Conservation (phyloP, 1,140 invertebrate genomes). For the Chionoecetes opilio region DNA sequence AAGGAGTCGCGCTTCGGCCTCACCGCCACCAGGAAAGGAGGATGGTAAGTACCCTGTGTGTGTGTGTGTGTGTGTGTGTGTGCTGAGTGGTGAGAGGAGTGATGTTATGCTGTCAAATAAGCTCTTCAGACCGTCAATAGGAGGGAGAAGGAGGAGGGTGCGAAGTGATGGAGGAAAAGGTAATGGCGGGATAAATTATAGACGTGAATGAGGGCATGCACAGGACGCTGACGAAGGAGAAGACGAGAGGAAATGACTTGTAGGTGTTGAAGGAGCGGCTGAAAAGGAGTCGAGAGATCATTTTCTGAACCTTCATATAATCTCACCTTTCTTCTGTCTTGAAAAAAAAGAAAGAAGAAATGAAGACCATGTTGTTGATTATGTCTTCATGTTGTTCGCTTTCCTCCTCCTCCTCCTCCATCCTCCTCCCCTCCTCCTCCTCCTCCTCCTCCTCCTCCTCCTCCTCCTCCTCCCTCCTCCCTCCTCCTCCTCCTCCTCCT, state of each 20-base stretch:
- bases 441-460: neutral
- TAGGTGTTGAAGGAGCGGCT: no score
- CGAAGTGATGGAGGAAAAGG: neutral
- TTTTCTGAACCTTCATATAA: neutral
- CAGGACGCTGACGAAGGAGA: no score
- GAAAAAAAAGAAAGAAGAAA: neutral
- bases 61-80: conserved; percentile 42
- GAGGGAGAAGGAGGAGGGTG: neutral
- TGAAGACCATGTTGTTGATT: neutral
- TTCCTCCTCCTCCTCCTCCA: neutral
- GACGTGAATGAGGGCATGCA: no score
- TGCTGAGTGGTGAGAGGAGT: neutral
- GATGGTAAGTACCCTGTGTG: conserved; percentile 91
- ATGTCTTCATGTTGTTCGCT: neutral
- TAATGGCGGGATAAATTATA: no score
- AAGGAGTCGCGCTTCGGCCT: conserved; percentile 97
- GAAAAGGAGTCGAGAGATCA: neutral
- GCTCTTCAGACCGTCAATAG: neutral
- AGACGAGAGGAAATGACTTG: no score
- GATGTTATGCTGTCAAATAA: neutral
- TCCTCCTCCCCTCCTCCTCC: neutral
- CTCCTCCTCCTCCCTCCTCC: neutral
- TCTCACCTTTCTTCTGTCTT: neutral
- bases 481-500: conserved; percentile 22
- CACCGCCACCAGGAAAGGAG: conserved; percentile 95